Base-by-base conservation (phyloP, 2,797 vertebrate species). In the Parauchenoglanis punctatus region DNA sequence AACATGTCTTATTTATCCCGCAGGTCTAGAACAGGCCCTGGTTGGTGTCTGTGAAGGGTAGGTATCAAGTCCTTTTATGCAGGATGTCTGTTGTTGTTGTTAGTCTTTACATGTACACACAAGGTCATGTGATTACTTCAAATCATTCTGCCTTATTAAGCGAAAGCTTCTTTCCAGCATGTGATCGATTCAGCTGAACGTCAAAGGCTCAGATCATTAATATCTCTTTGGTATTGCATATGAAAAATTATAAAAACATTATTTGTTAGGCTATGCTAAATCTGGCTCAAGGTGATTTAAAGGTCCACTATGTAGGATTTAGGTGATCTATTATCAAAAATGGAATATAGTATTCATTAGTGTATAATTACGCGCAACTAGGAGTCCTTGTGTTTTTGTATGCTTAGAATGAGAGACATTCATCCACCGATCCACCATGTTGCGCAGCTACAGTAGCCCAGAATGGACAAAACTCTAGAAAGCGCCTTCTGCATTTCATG, bases 11-110 rank as follows among this genome's bases (percentile, higher is more conserved):
- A 25, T 85, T 88, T 81, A 88, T 20, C 88, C 85, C 86, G 46
- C 95, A 99, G 98, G 98, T 90, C 94, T 99, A 94, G 98, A 99
- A 91, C 97, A 99, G 94, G 97, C 97, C 91, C 94, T 99, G 92
- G 90, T 98, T 90, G 98, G 97, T 56, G 96, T 99, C 91, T 99
- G 98, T 94, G 97, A 97, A 92, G 98, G 98, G 98, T 99, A 94
- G 95, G 97, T 78, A 17, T 93, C 63, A 81, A 31, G 17, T 31
- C 17, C 17, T 68, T 52, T 83, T 61, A 81, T 61, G 25, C 17
- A 68, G 44, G 52, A 83, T 52, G 46, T 35, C 44, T 67, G 0
- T 31, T 49, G 44, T 31, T 68, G n/a, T 67, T 77, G n/a, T 31
- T 65, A 76, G 44, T 20, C 25, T 73, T 72, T 56, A 20, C 12